These are phyloP conservation scores for Aphelenchoides besseyi DNA, from an alignment of 1,140 invertebrate species.

Conservation along the genomic window DNA sequence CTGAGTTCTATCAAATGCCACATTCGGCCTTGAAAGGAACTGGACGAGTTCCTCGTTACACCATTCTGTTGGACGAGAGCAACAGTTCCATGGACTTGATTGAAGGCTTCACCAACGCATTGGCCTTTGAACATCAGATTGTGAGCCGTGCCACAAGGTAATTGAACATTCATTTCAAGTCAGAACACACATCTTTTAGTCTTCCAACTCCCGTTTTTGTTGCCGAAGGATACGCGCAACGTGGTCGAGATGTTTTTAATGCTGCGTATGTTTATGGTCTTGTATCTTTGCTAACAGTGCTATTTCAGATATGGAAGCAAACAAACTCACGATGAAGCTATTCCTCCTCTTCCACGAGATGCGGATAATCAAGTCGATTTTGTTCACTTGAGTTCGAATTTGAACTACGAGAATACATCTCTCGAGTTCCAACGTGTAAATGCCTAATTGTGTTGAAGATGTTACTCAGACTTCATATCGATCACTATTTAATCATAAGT, in stretches of 20 bases:
- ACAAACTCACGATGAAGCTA: background rate
- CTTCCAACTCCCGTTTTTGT: constrained; percentile 23
- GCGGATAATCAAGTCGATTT: background rate
- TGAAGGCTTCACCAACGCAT: constrained; percentile 5
- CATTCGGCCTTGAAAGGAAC: constrained; percentile 20
- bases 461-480: too few relatives aligned
- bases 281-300: background rate
- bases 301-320: background rate
- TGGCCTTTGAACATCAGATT: constrained; percentile 26
- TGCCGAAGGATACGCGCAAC: constrained; percentile 23
- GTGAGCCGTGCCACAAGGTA: background rate
- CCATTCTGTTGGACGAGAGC: constrained; percentile 7
- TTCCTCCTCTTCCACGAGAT: background rate
- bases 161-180: too few relatives aligned
- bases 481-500: too few relatives aligned
- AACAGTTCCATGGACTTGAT: background rate
- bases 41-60: constrained; percentile 10
- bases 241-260: constrained; percentile 24
- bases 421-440: background rate
- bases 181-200: too few relatives aligned
- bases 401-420: background rate
- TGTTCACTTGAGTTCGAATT: background rate
- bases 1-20: constrained; percentile 19
- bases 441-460: background rate
- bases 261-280: background rate